Evolutionary conservation across 1,140 invertebrate species (phyloP).

Genomic region (Drosophila orena): DNA sequence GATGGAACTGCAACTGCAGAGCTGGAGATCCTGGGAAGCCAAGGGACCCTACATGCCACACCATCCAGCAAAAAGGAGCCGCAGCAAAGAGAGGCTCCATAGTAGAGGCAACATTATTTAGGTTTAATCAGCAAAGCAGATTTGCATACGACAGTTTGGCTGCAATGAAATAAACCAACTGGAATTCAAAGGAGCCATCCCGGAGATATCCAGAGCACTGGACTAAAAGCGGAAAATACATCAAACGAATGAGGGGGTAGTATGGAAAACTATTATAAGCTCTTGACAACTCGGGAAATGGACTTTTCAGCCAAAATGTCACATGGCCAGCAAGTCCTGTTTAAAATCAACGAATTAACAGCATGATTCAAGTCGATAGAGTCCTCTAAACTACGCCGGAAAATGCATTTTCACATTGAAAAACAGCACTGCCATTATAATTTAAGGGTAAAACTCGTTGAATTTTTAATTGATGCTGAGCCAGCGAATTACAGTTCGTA

Average conservation of each 20-base stretch:
- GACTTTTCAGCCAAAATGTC: slow-evolving; percentile 75
- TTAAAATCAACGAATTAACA: slow-evolving; percentile 26
- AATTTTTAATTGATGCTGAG: slow-evolving; percentile 51
- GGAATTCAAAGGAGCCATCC: slow-evolving; percentile 65
- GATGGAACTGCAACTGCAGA: slow-evolving; percentile 21
- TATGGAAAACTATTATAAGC: slow-evolving; percentile 71
- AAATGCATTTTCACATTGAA: slow-evolving; percentile 1
- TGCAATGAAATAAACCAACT: slow-evolving; percentile 78
- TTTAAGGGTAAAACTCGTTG: slow-evolving; percentile 26
- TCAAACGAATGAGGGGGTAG: slow-evolving; percentile 56
- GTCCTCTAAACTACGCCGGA: neutral
- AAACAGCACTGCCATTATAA: slow-evolving; percentile 4
- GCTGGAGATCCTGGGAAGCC: slow-evolving; percentile 17
- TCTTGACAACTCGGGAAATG: slow-evolving; percentile 77
- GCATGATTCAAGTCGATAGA: slow-evolving; percentile 3
- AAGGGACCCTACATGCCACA: neutral
- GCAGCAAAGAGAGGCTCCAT: slow-evolving; percentile 57
- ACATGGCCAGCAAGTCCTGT: slow-evolving; percentile 36
- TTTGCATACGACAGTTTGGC: slow-evolving; percentile 73
- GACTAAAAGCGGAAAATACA: slow-evolving; percentile 47
- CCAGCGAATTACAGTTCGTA: slow-evolving; percentile 40
- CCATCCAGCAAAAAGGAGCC: slow-evolving; percentile 22
- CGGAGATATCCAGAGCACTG: slow-evolving; percentile 42
- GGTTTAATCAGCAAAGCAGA: slow-evolving; percentile 82
- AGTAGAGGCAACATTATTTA: slow-evolving; percentile 74